phyloP scores from a whole-genome alignment of 2,888 invertebrate genomes.

The Netelia virgata region DNA sequence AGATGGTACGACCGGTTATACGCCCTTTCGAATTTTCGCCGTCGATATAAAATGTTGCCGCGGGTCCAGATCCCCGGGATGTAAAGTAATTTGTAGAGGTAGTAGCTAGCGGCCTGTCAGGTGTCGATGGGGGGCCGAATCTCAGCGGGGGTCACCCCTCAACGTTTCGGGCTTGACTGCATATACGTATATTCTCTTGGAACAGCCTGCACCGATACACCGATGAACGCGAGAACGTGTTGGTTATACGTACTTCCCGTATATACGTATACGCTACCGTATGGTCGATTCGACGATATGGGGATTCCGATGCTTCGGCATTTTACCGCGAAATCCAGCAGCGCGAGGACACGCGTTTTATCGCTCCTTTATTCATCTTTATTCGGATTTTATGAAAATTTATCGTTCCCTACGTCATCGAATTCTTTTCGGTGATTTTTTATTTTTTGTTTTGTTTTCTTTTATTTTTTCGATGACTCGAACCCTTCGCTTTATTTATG shows the following conservation, averaged over 20 bases:
- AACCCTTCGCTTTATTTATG: slow-evolving; percentile 33
- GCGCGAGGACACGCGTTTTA: slow-evolving; percentile 67
- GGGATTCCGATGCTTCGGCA: slow-evolving; percentile 31
- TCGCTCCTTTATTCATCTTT: slow-evolving; percentile 68
- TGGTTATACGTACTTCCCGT: neutral
- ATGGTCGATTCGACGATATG: slow-evolving; percentile 5
- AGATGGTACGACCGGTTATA: neutral
- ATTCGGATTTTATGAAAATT: slow-evolving; percentile 67
- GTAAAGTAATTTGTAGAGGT: slow-evolving; percentile 82
- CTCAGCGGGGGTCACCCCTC: slow-evolving; percentile 79
- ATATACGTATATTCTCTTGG: neutral
- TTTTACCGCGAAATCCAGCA: slow-evolving; percentile 55
- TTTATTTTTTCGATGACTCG: slow-evolving; percentile 47
- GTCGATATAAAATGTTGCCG: slow-evolving; percentile 41
- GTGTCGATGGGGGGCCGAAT: slow-evolving; percentile 80
- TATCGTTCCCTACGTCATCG: slow-evolving; percentile 56
- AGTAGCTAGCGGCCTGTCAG: slow-evolving; percentile 79
- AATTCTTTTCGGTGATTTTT: slow-evolving; percentile 9
- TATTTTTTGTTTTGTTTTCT: neutral
- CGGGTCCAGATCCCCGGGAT: slow-evolving; percentile 69
- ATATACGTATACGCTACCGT: slow-evolving; percentile 60
- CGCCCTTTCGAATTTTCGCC: slow-evolving; percentile 16
- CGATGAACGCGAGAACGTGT: neutral
- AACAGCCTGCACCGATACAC: slow-evolving; percentile 27
- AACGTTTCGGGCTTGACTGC: slow-evolving; percentile 51